Evolutionary conservation across 2,888 invertebrate genomes (phyloP).

Genomic region (Chaitophorus viminalis): DNA sequence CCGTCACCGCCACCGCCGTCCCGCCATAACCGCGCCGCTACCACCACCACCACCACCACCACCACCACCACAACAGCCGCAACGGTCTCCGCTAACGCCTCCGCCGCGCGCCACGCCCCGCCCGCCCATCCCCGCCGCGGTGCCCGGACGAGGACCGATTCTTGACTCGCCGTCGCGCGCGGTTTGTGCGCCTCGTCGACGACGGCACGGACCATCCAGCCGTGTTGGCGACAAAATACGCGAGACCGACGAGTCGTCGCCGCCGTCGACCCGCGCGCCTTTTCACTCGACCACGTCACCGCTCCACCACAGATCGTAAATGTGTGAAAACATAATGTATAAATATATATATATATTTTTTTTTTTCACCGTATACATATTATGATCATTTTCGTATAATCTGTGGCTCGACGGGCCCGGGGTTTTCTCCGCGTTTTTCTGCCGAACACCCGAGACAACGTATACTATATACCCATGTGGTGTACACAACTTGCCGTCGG

Average conservation of each 20-base stretch:
- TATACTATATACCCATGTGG: no score
- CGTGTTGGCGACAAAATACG: constrained; percentile 61
- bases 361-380: no score
- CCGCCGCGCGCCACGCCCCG: neutral
- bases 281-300: neutral
- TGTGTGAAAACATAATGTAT: no score
- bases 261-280: neutral
- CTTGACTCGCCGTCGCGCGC: constrained; percentile 50
- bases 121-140: constrained; percentile 18
- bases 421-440: no score
- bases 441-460: no score
- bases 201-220: constrained; percentile 55
- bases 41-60: neutral
- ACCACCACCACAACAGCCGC: no score
- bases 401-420: no score
- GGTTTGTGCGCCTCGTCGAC: constrained; percentile 56
- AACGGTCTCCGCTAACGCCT: no score
- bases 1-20: neutral
- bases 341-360: no score
- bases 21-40: neutral
- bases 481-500: neutral
- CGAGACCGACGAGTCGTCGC: constrained; percentile 53
- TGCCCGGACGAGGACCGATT: constrained; percentile 51
- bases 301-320: no score
- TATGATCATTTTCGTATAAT: no score